phyloP scores from a whole-genome alignment of 53 echinoderm and acorn worm genomes.

The Holothuria leucospilota region DNA sequence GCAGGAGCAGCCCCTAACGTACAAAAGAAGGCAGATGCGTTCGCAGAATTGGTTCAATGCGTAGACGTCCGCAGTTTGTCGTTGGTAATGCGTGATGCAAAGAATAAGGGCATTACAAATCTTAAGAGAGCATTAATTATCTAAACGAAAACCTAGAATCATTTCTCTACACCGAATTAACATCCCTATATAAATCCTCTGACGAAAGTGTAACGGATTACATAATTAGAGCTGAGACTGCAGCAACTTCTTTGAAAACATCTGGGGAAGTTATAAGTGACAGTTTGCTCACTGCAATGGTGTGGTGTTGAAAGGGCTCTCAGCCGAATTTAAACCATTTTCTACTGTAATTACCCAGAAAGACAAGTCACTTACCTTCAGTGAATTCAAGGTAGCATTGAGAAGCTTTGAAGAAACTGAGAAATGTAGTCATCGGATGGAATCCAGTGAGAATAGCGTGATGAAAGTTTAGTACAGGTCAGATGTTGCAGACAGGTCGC shows the following conservation, averaged over 20 bases:
- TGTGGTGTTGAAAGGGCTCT: conserved; percentile 55
- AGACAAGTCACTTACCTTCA: too few species aligned
- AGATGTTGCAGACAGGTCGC: too few species aligned
- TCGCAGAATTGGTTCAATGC: conserved; percentile 57
- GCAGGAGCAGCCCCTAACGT: conserved; percentile 32
- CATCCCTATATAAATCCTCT: conserved; percentile 20
- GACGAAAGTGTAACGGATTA: too few species aligned
- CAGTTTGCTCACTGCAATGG: too few species aligned
- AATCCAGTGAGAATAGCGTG: conserved; percentile 19
- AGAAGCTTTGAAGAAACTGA: too few species aligned
- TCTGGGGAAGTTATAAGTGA: too few species aligned
- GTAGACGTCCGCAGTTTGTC: conserved; percentile 49
- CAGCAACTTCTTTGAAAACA: conserved; percentile 39
- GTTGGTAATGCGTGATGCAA: conserved; percentile 44
- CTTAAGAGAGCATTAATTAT: conserved; percentile 45
- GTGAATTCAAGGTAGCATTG: too few species aligned
- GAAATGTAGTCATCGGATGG: neutral
- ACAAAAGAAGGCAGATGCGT: conserved; percentile 40
- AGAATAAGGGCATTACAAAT: conserved; percentile 47
- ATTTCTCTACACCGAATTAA: conserved; percentile 61
- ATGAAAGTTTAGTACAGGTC: conserved; percentile 6
- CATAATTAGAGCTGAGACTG: too few species aligned
- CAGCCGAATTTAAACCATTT: too few species aligned
- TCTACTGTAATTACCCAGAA: too few species aligned
- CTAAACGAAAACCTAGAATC: conserved; percentile 44